Evolutionary conservation across 2,797 vertebrate genomes (phyloP).

Genomic region (Gallinago solitaria): DNA sequence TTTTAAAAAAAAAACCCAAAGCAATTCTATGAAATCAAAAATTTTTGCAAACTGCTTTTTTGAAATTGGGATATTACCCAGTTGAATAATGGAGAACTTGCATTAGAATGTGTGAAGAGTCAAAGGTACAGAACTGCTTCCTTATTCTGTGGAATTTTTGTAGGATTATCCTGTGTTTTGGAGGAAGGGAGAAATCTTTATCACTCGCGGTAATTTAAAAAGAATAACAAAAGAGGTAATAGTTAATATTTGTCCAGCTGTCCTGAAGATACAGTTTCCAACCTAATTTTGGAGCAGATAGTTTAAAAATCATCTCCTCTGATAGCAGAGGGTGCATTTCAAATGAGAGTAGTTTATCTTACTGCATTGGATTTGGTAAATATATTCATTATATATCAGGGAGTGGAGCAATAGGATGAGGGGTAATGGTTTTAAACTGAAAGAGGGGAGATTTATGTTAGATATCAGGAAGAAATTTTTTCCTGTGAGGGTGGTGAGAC

Average conservation of each 20-base stretch:
- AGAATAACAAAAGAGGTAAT: background rate
- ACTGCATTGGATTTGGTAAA: background rate
- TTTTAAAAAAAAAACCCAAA: background rate
- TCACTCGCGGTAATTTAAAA: background rate
- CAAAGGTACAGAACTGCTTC: background rate
- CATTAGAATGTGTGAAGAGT: background rate
- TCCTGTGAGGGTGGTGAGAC: no score
- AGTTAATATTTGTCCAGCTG: background rate
- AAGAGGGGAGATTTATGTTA: no score
- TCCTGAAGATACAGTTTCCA: background rate
- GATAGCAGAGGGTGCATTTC: background rate
- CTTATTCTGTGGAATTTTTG: background rate
- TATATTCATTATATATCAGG: background rate
- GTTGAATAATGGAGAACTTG: background rate
- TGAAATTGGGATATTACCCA: accelerated
- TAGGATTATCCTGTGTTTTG: background rate
- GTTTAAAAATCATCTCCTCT: background rate
- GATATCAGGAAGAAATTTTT: no score
- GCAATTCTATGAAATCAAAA: background rate
- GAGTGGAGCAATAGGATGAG: no score
- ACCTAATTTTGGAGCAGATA: background rate
- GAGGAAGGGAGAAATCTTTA: background rate
- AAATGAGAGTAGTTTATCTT: background rate
- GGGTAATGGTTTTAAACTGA: no score
- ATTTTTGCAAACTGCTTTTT: background rate